A percentile compares a stretch with the other conserved stretches of the same genome.
These are phyloP conservation scores for Myocastor coypus DNA, from an alignment of 2,113 vertebrate genomes.

Conservation along the genomic window DNA sequence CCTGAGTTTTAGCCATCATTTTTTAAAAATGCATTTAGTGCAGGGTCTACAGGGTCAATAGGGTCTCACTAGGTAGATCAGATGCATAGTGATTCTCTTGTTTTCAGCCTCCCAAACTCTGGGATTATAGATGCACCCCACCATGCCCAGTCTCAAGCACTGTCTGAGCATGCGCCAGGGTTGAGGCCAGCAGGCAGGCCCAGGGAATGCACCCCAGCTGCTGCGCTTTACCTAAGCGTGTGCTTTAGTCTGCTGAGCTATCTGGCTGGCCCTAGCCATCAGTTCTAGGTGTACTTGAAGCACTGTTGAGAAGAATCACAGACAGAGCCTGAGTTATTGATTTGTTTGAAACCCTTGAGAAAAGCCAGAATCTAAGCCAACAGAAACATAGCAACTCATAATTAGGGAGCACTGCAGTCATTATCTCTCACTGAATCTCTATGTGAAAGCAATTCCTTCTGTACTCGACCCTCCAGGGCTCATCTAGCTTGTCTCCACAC, in stretches of 20 bases:
- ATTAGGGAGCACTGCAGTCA: not conserved
- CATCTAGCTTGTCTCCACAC: not conserved
- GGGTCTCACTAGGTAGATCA: no score
- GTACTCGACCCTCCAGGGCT: fast-evolving
- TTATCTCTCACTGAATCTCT: not conserved
- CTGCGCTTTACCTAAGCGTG: no score
- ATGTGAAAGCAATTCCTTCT: not conserved
- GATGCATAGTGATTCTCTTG: no score
- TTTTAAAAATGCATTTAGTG: not conserved
- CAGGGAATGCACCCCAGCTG: no score
- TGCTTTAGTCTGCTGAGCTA: no score
- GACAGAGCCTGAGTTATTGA: not conserved
- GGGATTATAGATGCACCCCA: no score
- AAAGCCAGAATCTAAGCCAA: not conserved
- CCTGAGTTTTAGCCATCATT: conserved; percentile 28
- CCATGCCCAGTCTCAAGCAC: no score
- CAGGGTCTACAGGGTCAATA: no score
- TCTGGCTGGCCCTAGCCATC: not conserved
- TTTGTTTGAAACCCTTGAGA: conserved; percentile 19
- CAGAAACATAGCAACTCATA: not conserved
- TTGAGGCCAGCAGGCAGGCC: no score
- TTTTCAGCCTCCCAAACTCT: no score
- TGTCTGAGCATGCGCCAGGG: no score
- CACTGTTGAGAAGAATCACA: not conserved
- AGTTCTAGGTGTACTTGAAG: conserved; percentile 43